A percentile compares a stretch with the other conserved stretches of the same genome.
These are phyloP conservation scores for Heliothis peltigera DNA, from an alignment of 2,888 invertebrate genomes.

Conservation along the genomic window DNA sequence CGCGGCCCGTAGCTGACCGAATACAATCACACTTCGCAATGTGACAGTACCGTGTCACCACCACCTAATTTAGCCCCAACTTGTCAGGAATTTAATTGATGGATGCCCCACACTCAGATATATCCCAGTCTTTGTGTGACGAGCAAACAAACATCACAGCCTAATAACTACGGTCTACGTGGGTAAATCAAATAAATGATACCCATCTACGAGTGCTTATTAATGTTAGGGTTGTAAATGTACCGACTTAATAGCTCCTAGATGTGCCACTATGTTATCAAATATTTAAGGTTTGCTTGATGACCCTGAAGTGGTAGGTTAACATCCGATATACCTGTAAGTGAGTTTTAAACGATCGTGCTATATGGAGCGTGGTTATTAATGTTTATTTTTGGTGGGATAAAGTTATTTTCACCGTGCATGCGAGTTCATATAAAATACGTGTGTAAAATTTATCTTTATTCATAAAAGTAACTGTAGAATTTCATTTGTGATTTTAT, in stretches of 20 bases:
- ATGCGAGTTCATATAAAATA: not conserved
- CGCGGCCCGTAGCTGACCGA: conserved; percentile 5
- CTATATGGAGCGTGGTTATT: conserved; percentile 50
- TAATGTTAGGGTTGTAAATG: conserved; percentile 24
- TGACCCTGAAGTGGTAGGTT: conserved; percentile 50
- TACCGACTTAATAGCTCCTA: conserved; percentile 21
- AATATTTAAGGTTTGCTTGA: conserved; percentile 14
- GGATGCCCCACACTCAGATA: conserved; percentile 17
- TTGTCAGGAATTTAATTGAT: conserved; percentile 25
- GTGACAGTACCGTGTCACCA: conserved; percentile 17
- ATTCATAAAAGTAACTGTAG: not conserved
- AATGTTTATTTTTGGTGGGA: conserved; percentile 32
- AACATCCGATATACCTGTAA: conserved; percentile 42
- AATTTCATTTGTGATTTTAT: conserved; percentile 6
- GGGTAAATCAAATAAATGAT: conserved; percentile 26
- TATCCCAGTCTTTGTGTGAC: conserved; percentile 29
- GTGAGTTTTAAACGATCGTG: conserved; percentile 49
- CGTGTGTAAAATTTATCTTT: not conserved
- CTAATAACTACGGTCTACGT: conserved; percentile 23
- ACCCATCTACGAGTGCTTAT: conserved; percentile 21
- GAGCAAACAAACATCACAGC: conserved; percentile 28
- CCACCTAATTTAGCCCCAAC: conserved; percentile 19
- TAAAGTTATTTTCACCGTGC: conserved; percentile 24
- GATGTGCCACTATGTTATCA: conserved; percentile 18
- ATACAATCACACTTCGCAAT: conserved; percentile 21